Base-by-base conservation (phyloP, 2,888 invertebrate species). In the Tridacna gigas region DNA sequence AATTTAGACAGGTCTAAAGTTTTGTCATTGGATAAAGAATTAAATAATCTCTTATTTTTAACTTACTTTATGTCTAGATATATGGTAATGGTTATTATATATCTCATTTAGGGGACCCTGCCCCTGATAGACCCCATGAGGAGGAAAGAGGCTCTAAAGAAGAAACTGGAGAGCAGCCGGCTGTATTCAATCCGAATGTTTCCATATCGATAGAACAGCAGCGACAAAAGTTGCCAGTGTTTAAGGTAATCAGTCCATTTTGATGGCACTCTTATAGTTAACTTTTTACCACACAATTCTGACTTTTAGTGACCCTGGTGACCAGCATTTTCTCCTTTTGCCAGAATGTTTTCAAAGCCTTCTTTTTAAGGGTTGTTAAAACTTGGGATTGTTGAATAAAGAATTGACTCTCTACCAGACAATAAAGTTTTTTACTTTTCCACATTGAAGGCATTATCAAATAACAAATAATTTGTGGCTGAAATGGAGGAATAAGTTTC, bases 181-280 rank as follows among this genome's bases (percentile, higher is more conserved):
- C 90, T 65, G 90, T 89, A 9, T 94, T 97, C 94, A 99, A 99
- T 95, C 96, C 97, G 4, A 96, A 97, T 94, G 96, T 97, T 83
- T 97, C 97, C 61, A 95, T 98, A 81, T 97, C 98, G 0, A 95
- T 99, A 81, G 97, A 97, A 86, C 96, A 97, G 74, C 98, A 99
- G 95, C 95, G 98, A 56, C 97, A 97, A 92, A 96, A 96, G 92
- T 95, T 99, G 79, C 99, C 99, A 0, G 98, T 99, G 86, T 98
- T 97, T 93, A 97, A 97, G 92, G 94, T 89, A 77, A 69, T 37
- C 37, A 37, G 7, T 37, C 7, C 37, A 2, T 37, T 2, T 4
- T 37, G 37, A 37, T 37, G 37, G 37, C 2, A 2, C 37, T 37
- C 7, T 4, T 37, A 7, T 37, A 37, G 37, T 37, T 37, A 37